Base-by-base conservation (phyloP, 2,888 invertebrate genomes). In the Andrena minutula region DNA sequence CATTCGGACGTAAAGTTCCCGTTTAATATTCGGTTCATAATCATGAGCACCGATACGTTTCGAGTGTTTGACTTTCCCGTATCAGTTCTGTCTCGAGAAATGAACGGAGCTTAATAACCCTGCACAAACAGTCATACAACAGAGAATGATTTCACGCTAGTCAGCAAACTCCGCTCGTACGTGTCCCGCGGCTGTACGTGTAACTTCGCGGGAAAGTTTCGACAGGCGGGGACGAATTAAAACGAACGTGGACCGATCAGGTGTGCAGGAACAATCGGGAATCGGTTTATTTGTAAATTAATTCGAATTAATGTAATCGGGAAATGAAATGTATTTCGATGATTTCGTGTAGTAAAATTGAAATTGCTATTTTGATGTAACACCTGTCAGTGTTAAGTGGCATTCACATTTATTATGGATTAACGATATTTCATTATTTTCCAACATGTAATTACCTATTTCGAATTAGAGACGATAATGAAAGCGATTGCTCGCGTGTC, bases 91-190 rank as follows among this genome's bases (percentile, higher is more conserved):
- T 65, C 68, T 74, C 28, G 73, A 68, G 73, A 76, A 72, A 69
- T 74, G 28, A 69, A 30, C 30, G 61, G 61, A 53, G 70, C 58
- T 86, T 89, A 89, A 89, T 89, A 90, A 89, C 85, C 88, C 86
- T 89, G 82, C 82, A 84, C 89, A 89, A 90, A 90, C 86, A 87
- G 84, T 87, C 85, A 74, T 86, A 83, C 73, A 73, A 71, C 58
- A 23, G 71, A 60, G 79, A 83, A 82, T 77, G 76, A 66, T 83
- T 84, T 75, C 79, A 26, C 65, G 79, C 56, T 68, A 73, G 76
- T 74, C 79, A 71, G 74, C 76, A 72, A 26, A 64, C 68, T 63
- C n/a, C 28, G 26, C 47, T 20, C 35, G 51, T 65, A 73, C 70
- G 49, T 26, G 68, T 23, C 51, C 47, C 8, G 58, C 6, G 35